These are phyloP conservation scores for Anguilla marmorata DNA, from an alignment of 2,797 vertebrate species.

Conservation along the genomic window DNA sequence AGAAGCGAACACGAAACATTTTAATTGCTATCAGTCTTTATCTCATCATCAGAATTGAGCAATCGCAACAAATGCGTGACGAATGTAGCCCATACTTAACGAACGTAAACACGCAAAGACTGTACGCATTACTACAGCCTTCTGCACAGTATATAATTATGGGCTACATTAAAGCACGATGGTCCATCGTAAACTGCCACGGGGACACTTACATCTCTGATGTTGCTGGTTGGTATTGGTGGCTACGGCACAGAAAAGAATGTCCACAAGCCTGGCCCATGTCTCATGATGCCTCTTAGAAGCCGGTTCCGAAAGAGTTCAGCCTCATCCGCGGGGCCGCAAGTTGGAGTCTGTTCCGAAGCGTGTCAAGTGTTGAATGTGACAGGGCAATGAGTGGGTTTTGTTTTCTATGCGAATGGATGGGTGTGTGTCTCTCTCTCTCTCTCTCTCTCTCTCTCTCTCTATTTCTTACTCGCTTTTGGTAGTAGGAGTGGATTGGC, in stretches of 20 bases:
- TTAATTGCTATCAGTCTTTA: neutral
- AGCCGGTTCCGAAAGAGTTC: conserved; percentile 37
- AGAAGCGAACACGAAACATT: neutral
- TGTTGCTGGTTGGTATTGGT: conserved; percentile 73
- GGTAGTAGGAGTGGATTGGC: conserved; percentile 37
- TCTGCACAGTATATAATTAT: neutral
- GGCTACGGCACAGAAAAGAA: conserved; percentile 81
- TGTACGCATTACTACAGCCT: neutral
- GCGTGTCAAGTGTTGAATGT: conserved; percentile 27
- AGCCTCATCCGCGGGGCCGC: conserved; percentile 8
- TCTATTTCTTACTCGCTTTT: conserved; percentile 24
- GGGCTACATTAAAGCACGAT: conserved; percentile 5
- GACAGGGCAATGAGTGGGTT: conserved; percentile 30
- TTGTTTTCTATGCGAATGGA: conserved; percentile 24
- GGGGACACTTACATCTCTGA: conserved; percentile 65
- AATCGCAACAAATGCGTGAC: neutral
- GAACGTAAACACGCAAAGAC: neutral
- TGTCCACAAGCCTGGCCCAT: conserved; percentile 82
- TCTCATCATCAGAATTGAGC: neutral
- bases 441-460: conserved; percentile 21
- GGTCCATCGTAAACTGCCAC: neutral
- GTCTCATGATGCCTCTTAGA: conserved; percentile 66
- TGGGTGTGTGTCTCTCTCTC: conserved; percentile 30
- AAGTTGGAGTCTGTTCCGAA: conserved; percentile 33
- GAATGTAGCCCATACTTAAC: neutral